Evolutionary conservation across 1,140 invertebrate species (phyloP).

Genomic region (Drosophila trapezifrons): DNA sequence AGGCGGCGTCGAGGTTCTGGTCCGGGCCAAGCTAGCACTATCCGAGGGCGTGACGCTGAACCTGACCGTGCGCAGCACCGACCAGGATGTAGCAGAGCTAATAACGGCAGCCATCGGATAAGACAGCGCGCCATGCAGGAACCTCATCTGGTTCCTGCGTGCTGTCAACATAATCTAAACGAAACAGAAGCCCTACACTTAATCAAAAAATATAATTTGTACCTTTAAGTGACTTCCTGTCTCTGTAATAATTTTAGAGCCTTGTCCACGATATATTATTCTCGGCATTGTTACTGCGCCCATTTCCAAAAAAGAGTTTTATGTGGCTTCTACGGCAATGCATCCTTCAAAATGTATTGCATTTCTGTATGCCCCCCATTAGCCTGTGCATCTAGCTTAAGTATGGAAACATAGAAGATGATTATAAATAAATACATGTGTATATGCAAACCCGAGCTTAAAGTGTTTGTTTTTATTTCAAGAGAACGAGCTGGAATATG

Average conservation of each 20-base stretch:
- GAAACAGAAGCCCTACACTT: conserved; percentile 37
- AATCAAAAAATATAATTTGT: conserved; percentile 72
- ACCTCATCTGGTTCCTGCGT: conserved; percentile 63
- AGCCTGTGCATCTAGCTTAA: conserved; percentile 63
- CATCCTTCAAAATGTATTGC: conserved; percentile 21
- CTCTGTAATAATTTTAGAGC: conserved; percentile 27
- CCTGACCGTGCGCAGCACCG: conserved; percentile 87
- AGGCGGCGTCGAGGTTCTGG: conserved; percentile 94
- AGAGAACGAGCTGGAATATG: not conserved
- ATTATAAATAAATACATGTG: conserved; percentile 48
- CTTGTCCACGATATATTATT: conserved; percentile 9
- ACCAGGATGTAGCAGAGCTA: conserved; percentile 91
- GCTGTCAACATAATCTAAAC: conserved; percentile 64
- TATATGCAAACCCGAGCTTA: conserved; percentile 38
- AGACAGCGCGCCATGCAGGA: conserved; percentile 77
- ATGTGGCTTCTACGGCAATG: conserved; percentile 15
- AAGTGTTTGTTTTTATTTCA: not conserved
- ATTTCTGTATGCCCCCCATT: conserved; percentile 50
- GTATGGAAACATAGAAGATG: conserved; percentile 38
- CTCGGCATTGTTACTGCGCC: conserved; percentile 41
- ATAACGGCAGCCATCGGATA: conserved; percentile 94
- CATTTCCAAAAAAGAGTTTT: conserved; percentile 29
- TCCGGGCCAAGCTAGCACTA: conserved; percentile 92
- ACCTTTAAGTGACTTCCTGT: conserved; percentile 47
- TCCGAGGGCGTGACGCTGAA: conserved; percentile 91